phyloP scores from a whole-genome alignment of 92 coral and sea anemone species.

The Phenganax subtilis region DNA sequence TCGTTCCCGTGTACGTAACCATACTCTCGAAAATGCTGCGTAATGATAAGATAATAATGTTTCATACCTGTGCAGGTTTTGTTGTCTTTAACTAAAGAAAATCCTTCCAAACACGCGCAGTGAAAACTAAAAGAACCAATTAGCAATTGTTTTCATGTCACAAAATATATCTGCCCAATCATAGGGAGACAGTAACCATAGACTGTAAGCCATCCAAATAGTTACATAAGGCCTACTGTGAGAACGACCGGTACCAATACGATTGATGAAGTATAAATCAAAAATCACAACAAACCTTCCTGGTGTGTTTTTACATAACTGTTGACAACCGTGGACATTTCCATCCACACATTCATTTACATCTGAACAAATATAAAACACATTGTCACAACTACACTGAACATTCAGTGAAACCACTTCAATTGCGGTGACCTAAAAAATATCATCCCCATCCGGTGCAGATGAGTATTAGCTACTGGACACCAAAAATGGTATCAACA shows the following conservation, averaged over 20 bases:
- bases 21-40: no score
- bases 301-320: conserved; percentile 68
- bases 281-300: conserved; percentile 62
- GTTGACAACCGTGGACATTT: conserved; percentile 58
- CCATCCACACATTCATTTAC: conserved; percentile 60
- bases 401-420: no score
- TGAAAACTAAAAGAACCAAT: conserved; percentile 56
- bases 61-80: conserved; percentile 71
- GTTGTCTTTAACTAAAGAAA: conserved; percentile 59
- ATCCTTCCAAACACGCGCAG: conserved; percentile 74
- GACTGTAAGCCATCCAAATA: no score
- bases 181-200: no score
- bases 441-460: no score
- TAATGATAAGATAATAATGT: background rate
- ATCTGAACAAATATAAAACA: conserved; percentile 46
- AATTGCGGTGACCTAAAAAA: no score
- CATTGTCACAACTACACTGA: background rate
- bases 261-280: background rate
- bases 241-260: no score
- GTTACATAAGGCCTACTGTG: no score
- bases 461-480: no score
- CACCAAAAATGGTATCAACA: background rate
- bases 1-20: no score
- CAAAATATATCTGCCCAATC: no score
- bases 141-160: background rate